Percentiles rank a stretch among this genome's conserved stretches.
These are phyloP conservation scores for Trachelus tabidus DNA, from an alignment of 2,888 invertebrate species.

Conservation along the genomic window DNA sequence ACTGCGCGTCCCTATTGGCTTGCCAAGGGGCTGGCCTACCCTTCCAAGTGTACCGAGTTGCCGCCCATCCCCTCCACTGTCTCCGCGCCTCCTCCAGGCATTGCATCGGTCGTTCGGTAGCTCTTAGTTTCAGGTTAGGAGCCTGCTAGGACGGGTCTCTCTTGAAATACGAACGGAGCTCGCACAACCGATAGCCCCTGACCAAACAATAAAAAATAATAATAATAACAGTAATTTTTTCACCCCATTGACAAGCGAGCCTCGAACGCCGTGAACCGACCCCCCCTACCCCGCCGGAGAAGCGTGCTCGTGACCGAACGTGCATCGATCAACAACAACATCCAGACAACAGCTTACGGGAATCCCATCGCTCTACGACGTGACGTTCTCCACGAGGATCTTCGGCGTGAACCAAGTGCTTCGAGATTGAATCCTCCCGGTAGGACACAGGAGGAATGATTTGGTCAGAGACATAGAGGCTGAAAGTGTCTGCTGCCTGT, in stretches of 20 bases:
- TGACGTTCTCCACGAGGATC: neutral
- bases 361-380: neutral
- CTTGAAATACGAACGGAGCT: conserved; percentile 30
- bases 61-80: conserved; percentile 52
- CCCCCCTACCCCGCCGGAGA: neutral
- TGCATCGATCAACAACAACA: neutral
- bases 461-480: neutral
- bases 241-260: conserved; percentile 1
- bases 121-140: conserved; percentile 67
- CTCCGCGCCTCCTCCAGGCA: conserved; percentile 62
- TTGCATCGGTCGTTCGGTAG: conserved; percentile 63
- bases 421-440: neutral
- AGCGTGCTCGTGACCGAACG: neutral
- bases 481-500: neutral
- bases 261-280: conserved; percentile 1
- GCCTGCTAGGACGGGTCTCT: conserved; percentile 66
- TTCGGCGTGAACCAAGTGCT: neutral
- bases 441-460: neutral
- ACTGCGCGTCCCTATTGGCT: conserved; percentile 53
- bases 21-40: conserved; percentile 49
- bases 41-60: conserved; percentile 40
- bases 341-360: neutral
- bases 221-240: neutral
- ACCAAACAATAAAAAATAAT: conserved; percentile 3
- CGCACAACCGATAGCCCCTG: conserved; percentile 8